Base-by-base conservation (phyloP, 2,113 vertebrate species). In the Varanus komodoensis region DNA sequence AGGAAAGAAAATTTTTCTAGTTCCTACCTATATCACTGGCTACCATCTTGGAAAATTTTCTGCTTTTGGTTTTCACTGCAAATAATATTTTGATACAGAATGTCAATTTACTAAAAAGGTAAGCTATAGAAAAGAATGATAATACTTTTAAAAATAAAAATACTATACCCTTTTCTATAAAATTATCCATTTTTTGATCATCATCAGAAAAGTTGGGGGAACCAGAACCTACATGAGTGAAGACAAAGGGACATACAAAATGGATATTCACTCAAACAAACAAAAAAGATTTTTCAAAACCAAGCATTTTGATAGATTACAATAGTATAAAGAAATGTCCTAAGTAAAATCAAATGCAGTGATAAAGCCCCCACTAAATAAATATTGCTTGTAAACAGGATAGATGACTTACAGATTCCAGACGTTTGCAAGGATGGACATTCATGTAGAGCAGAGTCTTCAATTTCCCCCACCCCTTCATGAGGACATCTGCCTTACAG, bases 1-100 rank as follows among this genome's bases (percentile, higher is more conserved):
- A 96, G 95, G 67, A 97, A 94, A 97, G 92, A 19, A 97, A 97
- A 95, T 97, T 96, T 93, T 96, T 97, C 96, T 97, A 96, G 92
- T 96, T 98, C 97, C 97, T 98, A 98, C 98, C 98, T 98, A 98
- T 96, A 95, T 98, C 98, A 98, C 92, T 97, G 96, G 97, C 96
- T 97, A 98, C 97, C 97, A 97, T 99, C 99, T 98, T 99, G 99
- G 99, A 99, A 98, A 99, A 98, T 94, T 97, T 98, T 97, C 98
- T 99, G 99, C 98, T 98, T 98, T 99, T 98, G 96, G 94, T 98
- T 97, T 98, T 99, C 98, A 99, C 99, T 99, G 98, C 94, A 99
- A 99, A 98, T 96, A 97, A 97, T 92, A 97, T 96, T 97, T 97
- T 96, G 94, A 97, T 95, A 97, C 94, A 96, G 96, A 94, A 96